These are phyloP conservation scores for Staurois parvus DNA, from an alignment of 2,797 vertebrate species.

Conservation along the genomic window DNA sequence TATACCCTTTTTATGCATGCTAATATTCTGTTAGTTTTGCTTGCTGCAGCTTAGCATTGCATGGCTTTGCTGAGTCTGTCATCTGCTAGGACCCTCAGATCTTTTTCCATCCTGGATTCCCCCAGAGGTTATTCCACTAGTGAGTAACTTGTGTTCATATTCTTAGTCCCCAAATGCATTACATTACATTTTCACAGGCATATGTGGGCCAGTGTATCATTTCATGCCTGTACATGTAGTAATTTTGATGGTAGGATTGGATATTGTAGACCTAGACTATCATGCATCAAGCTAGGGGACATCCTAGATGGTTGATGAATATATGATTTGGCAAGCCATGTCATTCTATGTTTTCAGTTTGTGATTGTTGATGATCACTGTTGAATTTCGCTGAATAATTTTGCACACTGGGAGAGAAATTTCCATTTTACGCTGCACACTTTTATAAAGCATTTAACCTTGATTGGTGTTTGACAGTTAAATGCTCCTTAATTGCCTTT, in stretches of 20 bases:
- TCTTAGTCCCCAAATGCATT: too few species aligned
- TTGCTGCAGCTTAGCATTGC: too few species aligned
- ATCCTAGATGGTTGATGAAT: not conserved
- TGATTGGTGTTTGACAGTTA: conserved; percentile 18
- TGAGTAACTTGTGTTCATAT: too few species aligned
- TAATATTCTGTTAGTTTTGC: too few species aligned
- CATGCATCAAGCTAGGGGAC: not conserved
- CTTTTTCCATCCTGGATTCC: too few species aligned
- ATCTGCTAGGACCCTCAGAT: too few species aligned
- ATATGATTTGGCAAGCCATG: not conserved
- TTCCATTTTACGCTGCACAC: not conserved
- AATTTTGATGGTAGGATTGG: not conserved
- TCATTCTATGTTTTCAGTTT: not conserved
- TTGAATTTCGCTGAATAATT: not conserved
- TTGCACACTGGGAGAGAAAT: not conserved
- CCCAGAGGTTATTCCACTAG: too few species aligned
- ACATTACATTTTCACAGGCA: too few species aligned
- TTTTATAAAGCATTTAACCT: not conserved
- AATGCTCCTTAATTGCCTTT: conserved; percentile 6
- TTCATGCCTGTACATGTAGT: not conserved
- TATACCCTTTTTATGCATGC: too few species aligned
- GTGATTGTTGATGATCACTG: not conserved
- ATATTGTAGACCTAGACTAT: too few species aligned
- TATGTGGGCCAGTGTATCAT: not conserved
- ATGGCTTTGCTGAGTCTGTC: too few species aligned